A percentile compares a stretch with the other conserved stretches of the same genome.
Evolutionary conservation across 2,888 invertebrate genomes (phyloP).

Genomic region (Andrena camellia): DNA sequence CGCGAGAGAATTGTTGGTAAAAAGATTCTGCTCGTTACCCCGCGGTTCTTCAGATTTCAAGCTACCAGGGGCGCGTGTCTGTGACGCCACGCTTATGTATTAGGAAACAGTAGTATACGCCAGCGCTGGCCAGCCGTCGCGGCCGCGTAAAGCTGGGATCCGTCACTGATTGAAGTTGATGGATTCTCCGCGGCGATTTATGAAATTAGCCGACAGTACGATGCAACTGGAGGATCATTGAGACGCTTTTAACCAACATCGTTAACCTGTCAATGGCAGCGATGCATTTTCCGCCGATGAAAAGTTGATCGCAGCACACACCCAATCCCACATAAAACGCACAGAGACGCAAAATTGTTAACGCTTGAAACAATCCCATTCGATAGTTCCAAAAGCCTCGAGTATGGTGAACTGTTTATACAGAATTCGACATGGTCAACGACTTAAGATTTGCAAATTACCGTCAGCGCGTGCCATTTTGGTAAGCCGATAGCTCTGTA

Average conservation of each 20-base stretch:
- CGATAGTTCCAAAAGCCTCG: slow-evolving; percentile 21
- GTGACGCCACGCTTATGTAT: too few relatives aligned
- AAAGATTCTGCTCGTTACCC: neutral
- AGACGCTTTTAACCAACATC: slow-evolving; percentile 28
- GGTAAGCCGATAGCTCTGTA: slow-evolving; percentile 66
- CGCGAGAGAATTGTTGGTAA: neutral
- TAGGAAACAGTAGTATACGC: too few relatives aligned
- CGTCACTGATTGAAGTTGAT: slow-evolving; percentile 5
- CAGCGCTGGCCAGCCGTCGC: neutral
- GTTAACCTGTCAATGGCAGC: slow-evolving; percentile 43
- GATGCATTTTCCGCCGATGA: slow-evolving; percentile 43
- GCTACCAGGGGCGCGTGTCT: too few relatives aligned
- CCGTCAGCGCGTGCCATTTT: slow-evolving; percentile 70
- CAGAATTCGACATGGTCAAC: slow-evolving; percentile 71
- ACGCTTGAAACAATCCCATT: neutral
- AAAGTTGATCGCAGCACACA: neutral
- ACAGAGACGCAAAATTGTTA: slow-evolving; percentile 28
- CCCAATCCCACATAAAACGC: neutral
- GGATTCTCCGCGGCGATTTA: neutral
- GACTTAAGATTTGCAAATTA: slow-evolving; percentile 76
- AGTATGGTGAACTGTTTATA: slow-evolving; percentile 48
- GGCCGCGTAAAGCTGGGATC: neutral
- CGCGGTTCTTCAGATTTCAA: too few relatives aligned
- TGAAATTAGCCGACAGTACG: slow-evolving; percentile 39
- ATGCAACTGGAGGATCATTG: slow-evolving; percentile 20